Conservation (phyloP, 2,113 vertebrate genomes). For the Brachyistius frenatus region DNA sequence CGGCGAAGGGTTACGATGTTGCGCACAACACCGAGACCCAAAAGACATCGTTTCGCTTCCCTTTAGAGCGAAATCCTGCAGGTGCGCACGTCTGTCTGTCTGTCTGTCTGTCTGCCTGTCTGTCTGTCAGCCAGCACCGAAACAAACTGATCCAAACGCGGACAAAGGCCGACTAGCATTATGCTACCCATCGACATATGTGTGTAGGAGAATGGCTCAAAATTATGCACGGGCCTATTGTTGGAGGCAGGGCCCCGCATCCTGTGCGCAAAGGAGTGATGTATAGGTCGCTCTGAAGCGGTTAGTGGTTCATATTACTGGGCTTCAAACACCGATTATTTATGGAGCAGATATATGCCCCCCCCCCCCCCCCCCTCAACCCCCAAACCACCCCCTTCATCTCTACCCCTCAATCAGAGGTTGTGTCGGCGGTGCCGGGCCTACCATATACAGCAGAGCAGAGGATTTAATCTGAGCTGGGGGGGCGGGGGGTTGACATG, state of each 20-base stretch:
- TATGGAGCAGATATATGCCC: slow-evolving; percentile 52
- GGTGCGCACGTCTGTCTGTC: not conserved
- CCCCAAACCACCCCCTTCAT: not conserved
- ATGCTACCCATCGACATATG: slow-evolving; percentile 66
- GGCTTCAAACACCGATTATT: slow-evolving; percentile 49
- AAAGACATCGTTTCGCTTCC: not conserved
- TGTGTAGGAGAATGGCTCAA: slow-evolving; percentile 53
- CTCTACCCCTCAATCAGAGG: slow-evolving; percentile 33
- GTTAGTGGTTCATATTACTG: slow-evolving; percentile 26
- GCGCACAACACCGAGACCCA: slow-evolving; percentile 57
- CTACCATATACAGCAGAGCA: slow-evolving; percentile 52
- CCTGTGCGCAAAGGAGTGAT: slow-evolving; percentile 62
- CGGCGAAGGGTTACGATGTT: slow-evolving; percentile 35
- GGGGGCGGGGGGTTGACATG: slow-evolving; percentile 22
- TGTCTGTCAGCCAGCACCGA: not conserved
- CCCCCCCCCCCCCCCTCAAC: not conserved
- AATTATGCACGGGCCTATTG: slow-evolving; percentile 72
- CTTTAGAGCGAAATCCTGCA: slow-evolving; percentile 28
- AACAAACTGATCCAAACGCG: slow-evolving; percentile 32
- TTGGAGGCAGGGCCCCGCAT: slow-evolving; percentile 71
- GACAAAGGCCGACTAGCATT: slow-evolving; percentile 80
- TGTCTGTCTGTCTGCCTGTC: not conserved
- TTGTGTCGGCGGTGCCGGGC: slow-evolving; percentile 56
- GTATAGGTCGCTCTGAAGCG: slow-evolving; percentile 47
- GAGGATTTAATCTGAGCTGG: slow-evolving; percentile 64